Evolutionary conservation across 2,888 invertebrate species (phyloP), one percentile per base, ranked within the genome.

Genomic region (Dynastes grantii): DNA sequence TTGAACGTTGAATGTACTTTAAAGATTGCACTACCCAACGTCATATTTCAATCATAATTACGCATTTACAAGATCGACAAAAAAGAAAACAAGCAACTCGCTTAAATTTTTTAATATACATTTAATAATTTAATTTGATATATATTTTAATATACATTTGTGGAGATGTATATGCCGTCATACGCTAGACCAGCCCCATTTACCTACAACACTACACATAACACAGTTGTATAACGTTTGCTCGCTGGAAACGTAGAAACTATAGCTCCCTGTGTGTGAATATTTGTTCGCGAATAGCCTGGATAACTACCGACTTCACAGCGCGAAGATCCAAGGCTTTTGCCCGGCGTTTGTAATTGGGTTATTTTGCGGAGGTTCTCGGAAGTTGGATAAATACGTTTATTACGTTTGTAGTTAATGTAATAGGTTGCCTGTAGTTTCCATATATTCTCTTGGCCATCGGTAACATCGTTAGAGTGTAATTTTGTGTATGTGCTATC

Each of bases 401-500:
- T 68, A 68, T 68, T 68, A 68, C 68, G 68, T 68, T 68, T 68
- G 68, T 29, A 53, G 68, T 68, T 68, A 51, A 49, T 53, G 68
- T 29, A 68, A 68, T 68, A 68, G 68, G 29, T 68, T 49, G 49
- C 49, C 49, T 49, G 51, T 51, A 63, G 51, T 68, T 49, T 68
- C 64, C n/a, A 22, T 22, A 40, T 49, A 68, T 27, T 27, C 11
- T 8, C n/a, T 40, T 67, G 6, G 45, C 51, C 40, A 13, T 29
- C 51, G 29, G 51, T 29, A 40, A 68, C 49, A 51, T 29, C 29
- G 29, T 68, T 11, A 22, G 40, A 68, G 27, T 68, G 67, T 49
- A 68, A 68, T 68, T 68, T 68, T 49, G 49, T 22, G 9, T 16
- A 67, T 40, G 16, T 45, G 27, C 27, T 61, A 22, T 63, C 63